Percentiles rank a stretch among this genome's conserved stretches.
These are phyloP conservation scores for Marasmarcha lunaedactyla DNA, from an alignment of 2,888 invertebrate genomes.

Conservation along the genomic window DNA sequence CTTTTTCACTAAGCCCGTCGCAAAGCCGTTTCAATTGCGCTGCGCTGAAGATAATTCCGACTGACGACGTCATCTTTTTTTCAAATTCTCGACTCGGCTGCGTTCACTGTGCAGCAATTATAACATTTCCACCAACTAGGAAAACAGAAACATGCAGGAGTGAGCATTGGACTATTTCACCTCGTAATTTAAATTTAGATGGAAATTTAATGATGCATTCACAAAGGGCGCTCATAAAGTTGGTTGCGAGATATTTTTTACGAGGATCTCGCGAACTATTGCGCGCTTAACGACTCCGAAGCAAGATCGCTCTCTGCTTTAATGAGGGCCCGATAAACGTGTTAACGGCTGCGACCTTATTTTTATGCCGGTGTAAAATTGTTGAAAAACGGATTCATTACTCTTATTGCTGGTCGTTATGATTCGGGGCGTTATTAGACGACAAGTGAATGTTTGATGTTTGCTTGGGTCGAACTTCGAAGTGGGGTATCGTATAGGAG, in stretches of 20 bases:
- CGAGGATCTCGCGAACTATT: conserved; percentile 71
- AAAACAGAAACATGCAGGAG: conserved; percentile 68
- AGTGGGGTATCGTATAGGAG: not conserved
- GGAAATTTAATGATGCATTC: conserved; percentile 71
- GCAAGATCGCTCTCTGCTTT: conserved; percentile 68
- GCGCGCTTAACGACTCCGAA: conserved; percentile 71
- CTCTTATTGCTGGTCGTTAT: conserved; percentile 32
- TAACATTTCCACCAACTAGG: conserved; percentile 67
- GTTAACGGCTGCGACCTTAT: conserved; percentile 69
- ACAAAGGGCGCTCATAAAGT: conserved; percentile 70
- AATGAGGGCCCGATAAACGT: conserved; percentile 71
- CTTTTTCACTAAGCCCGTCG: conserved; percentile 70
- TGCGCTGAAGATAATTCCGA: conserved; percentile 70
- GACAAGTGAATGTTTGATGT: conserved; percentile 20
- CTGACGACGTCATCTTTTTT: conserved; percentile 71
- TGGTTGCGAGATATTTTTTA: conserved; percentile 70
- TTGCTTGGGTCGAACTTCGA: not conserved
- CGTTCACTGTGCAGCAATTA: conserved; percentile 68
- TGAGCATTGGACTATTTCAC: conserved; percentile 53
- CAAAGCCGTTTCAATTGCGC: conserved; percentile 71
- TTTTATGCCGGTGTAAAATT: conserved; percentile 67
- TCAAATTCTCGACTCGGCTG: conserved; percentile 63
- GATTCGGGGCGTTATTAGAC: conserved; percentile 27
- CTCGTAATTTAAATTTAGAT: conserved; percentile 70
- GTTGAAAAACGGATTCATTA: conserved; percentile 66